Base-by-base conservation (phyloP, 2,888 invertebrate genomes). In the Petrophora chlorosata region DNA sequence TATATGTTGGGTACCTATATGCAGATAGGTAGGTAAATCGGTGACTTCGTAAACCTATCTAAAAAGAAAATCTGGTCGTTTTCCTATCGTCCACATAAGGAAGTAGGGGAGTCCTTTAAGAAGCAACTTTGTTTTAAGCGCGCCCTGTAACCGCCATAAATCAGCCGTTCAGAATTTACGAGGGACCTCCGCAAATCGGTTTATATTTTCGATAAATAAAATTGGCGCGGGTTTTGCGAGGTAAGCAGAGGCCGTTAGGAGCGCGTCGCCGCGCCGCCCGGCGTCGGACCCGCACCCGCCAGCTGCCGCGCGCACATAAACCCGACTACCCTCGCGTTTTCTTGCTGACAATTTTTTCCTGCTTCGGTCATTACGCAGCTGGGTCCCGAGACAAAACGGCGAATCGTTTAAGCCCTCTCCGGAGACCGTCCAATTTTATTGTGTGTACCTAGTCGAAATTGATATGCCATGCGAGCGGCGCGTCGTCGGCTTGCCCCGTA, bases 181-280 rank as follows among this genome's bases (percentile, higher is more conserved):
- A 86, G 75, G 82, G 82, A 75, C 83, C 84, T 86, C 84, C 79
- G 89, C 85, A 88, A 89, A 90, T 89, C 88, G 89, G 87, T 89
- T 90, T 90, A 90, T 89, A 90, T 89, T 89, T 89, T 89, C 90
- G 90, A 90, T 90, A 90, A 90, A 90, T 90, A 90, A 89, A 90
- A 89, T 89, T 88, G 89, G 89, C 89, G 85, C 86, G 84, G 85
- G 85, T 88, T 90, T 88, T 87, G 90, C 89, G 81, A 88, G 86
- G 88, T 88, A 89, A 89, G 90, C 90, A 87, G 84, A 79, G 85
- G 82, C 87, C 81, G 88, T 88, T 89, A 86, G 88, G 86, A 85
- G 82, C 76, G 84, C 82, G 84, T 81, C 82, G 85, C 76, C 77
- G 76, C 71, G 23, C 49, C 46, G 48, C 51, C 53, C 52, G 51